Base-by-base conservation (phyloP, 1,140 invertebrate genomes). In the Drosophila ironensis region DNA sequence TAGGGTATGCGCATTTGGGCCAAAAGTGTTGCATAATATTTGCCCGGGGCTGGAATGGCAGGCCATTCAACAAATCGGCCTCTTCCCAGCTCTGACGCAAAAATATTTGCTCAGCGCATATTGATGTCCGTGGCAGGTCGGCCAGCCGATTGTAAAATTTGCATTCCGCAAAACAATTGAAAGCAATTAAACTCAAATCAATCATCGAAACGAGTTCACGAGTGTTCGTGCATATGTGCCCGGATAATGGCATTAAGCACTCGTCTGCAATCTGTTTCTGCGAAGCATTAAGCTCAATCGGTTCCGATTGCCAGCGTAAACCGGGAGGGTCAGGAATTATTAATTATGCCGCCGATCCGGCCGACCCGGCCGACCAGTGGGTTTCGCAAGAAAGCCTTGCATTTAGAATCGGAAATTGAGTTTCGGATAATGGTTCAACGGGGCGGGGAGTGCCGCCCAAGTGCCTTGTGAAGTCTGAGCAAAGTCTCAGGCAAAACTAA, bases 11-110 rank as follows among this genome's bases (percentile, higher is more conserved):
- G 50, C 52, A 64, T 64, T 84, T 73, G 69, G 78, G 78, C 57
- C 78, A 52, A 86, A 66, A 86, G 73, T 82, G 78, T 82, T 82
- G 69, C 73, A 84, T 84, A 82, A 82, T 78, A 82, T 82, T 82
- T 78, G 63, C 56, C 63, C 50, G 47, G 14, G 68, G 35, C 45
- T 7, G n/a, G 45, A 77, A 77, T 72, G 47, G 60, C 38, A 48
- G 52, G 51, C 63, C 63, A 61, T 82, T 77, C 77, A 38, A 50
- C 64, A 47, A 70, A 74, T 47, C 25, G 38, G 20, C 47, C 22
- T 11, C 28, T 12, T 3, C 3, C 28, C 28, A 2, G 11, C 12
- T 11, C 27, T 2, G 2, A 2, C n/a, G 6, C 22, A 48, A 11
- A 67, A 69, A 24, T 28, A 41, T 69, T 57, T 57, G 22, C 30